Conservation (phyloP, 1,140 invertebrate species). For the Heliconius nattereri region DNA sequence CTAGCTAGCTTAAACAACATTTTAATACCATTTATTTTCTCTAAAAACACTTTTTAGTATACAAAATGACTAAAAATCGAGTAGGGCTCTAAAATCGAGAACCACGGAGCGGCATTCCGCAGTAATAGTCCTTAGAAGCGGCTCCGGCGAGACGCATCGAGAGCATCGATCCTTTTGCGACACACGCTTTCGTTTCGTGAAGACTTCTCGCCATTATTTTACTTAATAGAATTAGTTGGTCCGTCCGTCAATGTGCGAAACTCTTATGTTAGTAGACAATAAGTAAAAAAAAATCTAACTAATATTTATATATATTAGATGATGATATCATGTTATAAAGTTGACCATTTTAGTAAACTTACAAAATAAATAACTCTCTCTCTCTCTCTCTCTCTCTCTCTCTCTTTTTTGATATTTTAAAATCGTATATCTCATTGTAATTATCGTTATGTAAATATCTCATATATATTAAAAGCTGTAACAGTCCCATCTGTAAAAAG, state of each 20-base stretch:
- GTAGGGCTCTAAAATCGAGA: constrained; percentile 64
- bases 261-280: background rate
- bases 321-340: too few relatives aligned
- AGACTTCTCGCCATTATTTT: constrained; percentile 24
- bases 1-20: background rate
- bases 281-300: background rate
- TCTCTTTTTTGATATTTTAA: too few relatives aligned
- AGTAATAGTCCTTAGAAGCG: constrained; percentile 72
- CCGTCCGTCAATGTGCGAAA: background rate
- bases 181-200: constrained; percentile 44
- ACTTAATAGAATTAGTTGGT: background rate
- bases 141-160: constrained; percentile 50
- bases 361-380: too few relatives aligned
- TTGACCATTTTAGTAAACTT: too few relatives aligned
- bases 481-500: background rate
- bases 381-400: too few relatives aligned
- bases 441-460: too few relatives aligned
- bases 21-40: background rate
- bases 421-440: too few relatives aligned
- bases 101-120: constrained; percentile 69
- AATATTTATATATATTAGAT: too few relatives aligned
- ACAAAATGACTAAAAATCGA: constrained; percentile 57
- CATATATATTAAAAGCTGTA: background rate
- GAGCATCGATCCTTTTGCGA: constrained; percentile 61
- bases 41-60: constrained; percentile 19